Evolutionary conservation across 2,113 vertebrate genomes (phyloP), one percentile per base, ranked within the genome.

Genomic region (Cyprinodon variegatus): DNA sequence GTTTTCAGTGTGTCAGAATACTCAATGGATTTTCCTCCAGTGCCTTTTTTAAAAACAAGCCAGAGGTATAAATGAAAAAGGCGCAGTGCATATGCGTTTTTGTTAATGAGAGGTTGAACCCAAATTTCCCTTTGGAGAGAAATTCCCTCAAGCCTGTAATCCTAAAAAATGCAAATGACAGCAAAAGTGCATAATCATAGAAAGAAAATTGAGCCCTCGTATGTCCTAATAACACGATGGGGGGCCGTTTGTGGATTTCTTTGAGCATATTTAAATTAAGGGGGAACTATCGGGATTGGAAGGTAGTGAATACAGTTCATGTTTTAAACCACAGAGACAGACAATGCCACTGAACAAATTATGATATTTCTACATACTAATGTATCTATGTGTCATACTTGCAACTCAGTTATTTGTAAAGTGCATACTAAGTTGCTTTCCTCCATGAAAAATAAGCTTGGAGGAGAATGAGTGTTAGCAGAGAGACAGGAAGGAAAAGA

Each of bases 141-240:
- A 76, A 87, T 84, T 84, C 89, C 83, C 88, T 67, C 43, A 69
- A 79, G 88, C 46, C 9, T 66, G 46, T 66, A 22, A 84, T 85
- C 74, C 77, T 77, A 72, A 65, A 86, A 57, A 86, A 88, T 89
- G 85, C 71, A 91, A 92, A 92, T 88, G 76, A 82, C 40, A 69
- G 70, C 59, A 60, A 61, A 14, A 71, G 71, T 84, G 74, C 81
- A 86, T 83, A 90, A 90, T 90, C 78, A 87, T 83, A 64, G 79
- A 66, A 61, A 57, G 69, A 72, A 73, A 88, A 82, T 73, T 15
- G 43, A 87, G 78, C 83, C 72, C 61, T 87, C 79, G 77, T 83
- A 66, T 74, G 70, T 76, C 73, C 67, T 83, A 76, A 83, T 81
- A 83, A 81, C 57, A 43, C 72, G 65, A 74, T 39, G 38, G 79